Evolutionary conservation across 2,888 invertebrate species (phyloP).

Genomic region (Acronicta alni): DNA sequence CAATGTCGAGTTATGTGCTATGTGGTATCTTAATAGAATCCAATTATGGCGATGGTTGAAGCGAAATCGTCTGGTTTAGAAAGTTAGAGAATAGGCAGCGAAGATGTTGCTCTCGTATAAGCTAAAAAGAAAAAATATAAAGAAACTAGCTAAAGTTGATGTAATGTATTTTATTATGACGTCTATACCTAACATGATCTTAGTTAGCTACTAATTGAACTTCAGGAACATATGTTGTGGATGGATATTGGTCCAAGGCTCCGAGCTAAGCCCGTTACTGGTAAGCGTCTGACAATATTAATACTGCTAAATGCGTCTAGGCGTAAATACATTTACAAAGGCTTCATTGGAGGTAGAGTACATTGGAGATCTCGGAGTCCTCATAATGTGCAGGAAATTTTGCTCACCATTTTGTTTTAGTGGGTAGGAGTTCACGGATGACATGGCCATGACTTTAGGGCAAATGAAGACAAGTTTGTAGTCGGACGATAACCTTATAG

Average conservation of each 20-base stretch:
- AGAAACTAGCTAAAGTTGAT: not conserved
- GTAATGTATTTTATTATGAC: slow-evolving; percentile 1
- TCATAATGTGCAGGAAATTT: too few species aligned
- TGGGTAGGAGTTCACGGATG: too few species aligned
- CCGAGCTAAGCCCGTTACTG: slow-evolving; percentile 12
- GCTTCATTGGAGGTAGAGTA: too few species aligned
- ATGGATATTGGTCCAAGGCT: slow-evolving; percentile 38
- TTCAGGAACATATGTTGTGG: slow-evolving; percentile 30
- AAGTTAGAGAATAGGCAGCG: not conserved
- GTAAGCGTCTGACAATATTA: slow-evolving; percentile 36
- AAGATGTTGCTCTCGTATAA: not conserved
- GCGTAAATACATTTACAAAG: too few species aligned
- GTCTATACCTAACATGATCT: slow-evolving; percentile 6
- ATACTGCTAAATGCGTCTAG: not conserved
- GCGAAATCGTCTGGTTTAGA: not conserved
- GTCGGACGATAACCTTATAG: too few species aligned
- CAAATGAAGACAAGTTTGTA: too few species aligned
- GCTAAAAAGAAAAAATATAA: not conserved
- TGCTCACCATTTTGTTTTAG: too few species aligned
- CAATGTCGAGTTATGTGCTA: not conserved
- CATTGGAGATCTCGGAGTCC: too few species aligned
- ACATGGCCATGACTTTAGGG: too few species aligned
- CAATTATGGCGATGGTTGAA: not conserved
- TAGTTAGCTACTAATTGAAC: slow-evolving; percentile 18
- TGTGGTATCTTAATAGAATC: not conserved